Percentiles rank a stretch among this genome's conserved stretches.
Conservation (phyloP, 2,113 vertebrate genomes). For the Epinephelus fuscoguttatus region DNA sequence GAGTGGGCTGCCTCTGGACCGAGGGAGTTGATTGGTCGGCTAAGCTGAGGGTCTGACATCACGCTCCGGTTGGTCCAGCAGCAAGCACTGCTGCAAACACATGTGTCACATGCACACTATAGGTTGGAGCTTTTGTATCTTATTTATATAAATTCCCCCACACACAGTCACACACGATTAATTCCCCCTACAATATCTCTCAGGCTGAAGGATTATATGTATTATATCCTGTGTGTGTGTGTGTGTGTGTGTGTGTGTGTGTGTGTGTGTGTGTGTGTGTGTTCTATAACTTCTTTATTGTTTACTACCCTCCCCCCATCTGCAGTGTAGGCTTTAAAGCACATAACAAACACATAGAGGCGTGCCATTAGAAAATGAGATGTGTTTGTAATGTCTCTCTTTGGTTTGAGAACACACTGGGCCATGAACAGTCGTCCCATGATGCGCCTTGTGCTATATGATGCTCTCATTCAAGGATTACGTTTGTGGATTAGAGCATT, state of each 20-base stretch:
- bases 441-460: constrained; percentile 33
- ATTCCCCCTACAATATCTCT: constrained; percentile 41
- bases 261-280: constrained; percentile 8
- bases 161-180: constrained; percentile 23
- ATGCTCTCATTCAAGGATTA: constrained; percentile 66
- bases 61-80: constrained; percentile 3
- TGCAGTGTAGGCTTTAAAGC: constrained; percentile 19
- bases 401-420: constrained; percentile 1
- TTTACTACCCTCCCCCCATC: constrained; percentile 22
- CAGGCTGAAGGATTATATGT: constrained; percentile 54
- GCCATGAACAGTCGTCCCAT: neutral
- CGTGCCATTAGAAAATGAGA: constrained; percentile 44
- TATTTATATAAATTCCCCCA: constrained; percentile 4
- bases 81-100: neutral
- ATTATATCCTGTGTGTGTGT: constrained; percentile 39
- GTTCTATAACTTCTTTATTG: constrained; percentile 45
- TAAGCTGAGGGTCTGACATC: constrained; percentile 17
- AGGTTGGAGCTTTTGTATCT: neutral
- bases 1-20: constrained; percentile 43
- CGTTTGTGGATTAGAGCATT: constrained; percentile 17
- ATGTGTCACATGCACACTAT: constrained; percentile 34
- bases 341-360: constrained; percentile 30
- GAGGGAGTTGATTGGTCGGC: constrained; percentile 49
- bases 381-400: constrained; percentile 12
- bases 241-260: constrained; percentile 14